These are phyloP conservation scores for Sarcophaga rosellei DNA, from an alignment of 2,888 invertebrate species.

Conservation along the genomic window DNA sequence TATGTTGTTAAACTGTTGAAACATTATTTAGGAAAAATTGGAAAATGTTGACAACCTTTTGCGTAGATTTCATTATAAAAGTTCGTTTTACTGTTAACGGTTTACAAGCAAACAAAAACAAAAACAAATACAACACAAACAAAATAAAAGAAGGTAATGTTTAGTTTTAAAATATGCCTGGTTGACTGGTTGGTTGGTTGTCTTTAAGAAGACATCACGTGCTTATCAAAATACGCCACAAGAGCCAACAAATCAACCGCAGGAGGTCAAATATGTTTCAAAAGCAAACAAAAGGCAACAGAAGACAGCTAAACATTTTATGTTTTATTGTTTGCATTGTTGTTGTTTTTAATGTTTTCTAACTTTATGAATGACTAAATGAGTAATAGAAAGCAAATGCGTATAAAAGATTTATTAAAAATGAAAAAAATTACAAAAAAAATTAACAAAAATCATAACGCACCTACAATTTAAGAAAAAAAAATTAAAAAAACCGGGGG, in stretches of 20 bases:
- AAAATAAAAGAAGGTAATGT: background rate
- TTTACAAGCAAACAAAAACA: background rate
- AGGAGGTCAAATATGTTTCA: slow-evolving; percentile 67
- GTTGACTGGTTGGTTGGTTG: slow-evolving; percentile 41
- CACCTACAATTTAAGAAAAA: slow-evolving; percentile 52
- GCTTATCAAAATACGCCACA: slow-evolving; percentile 58
- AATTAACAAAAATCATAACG: slow-evolving; percentile 18
- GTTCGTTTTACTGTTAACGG: slow-evolving; percentile 50
- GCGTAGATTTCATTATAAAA: slow-evolving; percentile 50
- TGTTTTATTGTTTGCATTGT: background rate
- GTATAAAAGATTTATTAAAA: slow-evolving; percentile 50
- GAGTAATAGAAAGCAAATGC: slow-evolving; percentile 30
- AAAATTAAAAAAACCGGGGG: background rate
- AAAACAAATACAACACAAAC: background rate
- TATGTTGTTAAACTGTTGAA: slow-evolving; percentile 54
- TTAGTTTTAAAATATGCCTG: slow-evolving; percentile 28
- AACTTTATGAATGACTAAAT: slow-evolving; percentile 8
- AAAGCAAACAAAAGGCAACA: slow-evolving; percentile 7
- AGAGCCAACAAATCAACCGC: slow-evolving; percentile 50
- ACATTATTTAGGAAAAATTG: slow-evolving; percentile 56
- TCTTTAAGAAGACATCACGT: slow-evolving; percentile 64
- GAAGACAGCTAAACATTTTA: slow-evolving; percentile 32
- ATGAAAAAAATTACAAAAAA: background rate
- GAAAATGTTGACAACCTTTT: slow-evolving; percentile 66
- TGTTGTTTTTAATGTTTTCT: background rate